Evolutionary conservation across 2,797 vertebrate species (phyloP), one percentile per base, ranked within the genome.

Genomic region (Syncerus caffer): DNA sequence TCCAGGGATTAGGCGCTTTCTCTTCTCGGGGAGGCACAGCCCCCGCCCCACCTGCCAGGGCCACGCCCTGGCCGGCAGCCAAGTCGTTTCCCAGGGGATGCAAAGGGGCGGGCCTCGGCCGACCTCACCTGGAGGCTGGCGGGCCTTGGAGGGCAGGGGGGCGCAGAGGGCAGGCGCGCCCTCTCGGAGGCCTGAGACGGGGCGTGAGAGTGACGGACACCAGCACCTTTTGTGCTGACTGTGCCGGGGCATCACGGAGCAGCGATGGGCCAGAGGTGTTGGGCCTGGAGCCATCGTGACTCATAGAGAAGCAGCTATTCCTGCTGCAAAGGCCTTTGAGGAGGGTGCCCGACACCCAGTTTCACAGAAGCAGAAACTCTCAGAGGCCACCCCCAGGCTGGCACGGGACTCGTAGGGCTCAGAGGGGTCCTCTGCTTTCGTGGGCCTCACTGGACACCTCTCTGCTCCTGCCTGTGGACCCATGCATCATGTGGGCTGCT

Each of bases 1-100:
- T 97, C 98, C 97, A 78, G 50, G 98, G 95, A 98, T 98, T 91
- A 98, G 93, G 92, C 4, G 7, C 91, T 71, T 93, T 92, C 95
- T 97, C 93, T 85, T 51, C 95, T 83, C 89, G 0, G 1, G 78
- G 95, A 96, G 97, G 95, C 90, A 88, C 95, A 96, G 89, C 90
- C 60, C 50, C 60, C 64, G 53, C 58, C 0, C 17, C n/a, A 0
- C 4, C 90, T 0, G 90, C 84, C 50, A 45, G 57, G 98, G 97
- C 97, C 80, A 51, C 58, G 9, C 89, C 7, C 89, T 96, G 97
- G 93, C 97, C 88, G 0, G 53, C 90, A 89, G 98, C 97, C 98
- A 97, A 97, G 86, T 2, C 2, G 21, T 74, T 80, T 84, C 83
- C 94, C 89, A 47, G 64, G 87, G 4, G 58, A 67, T 2, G 50